Base-by-base conservation (phyloP, 2,797 vertebrate species). In the Malurus splendens region DNA sequence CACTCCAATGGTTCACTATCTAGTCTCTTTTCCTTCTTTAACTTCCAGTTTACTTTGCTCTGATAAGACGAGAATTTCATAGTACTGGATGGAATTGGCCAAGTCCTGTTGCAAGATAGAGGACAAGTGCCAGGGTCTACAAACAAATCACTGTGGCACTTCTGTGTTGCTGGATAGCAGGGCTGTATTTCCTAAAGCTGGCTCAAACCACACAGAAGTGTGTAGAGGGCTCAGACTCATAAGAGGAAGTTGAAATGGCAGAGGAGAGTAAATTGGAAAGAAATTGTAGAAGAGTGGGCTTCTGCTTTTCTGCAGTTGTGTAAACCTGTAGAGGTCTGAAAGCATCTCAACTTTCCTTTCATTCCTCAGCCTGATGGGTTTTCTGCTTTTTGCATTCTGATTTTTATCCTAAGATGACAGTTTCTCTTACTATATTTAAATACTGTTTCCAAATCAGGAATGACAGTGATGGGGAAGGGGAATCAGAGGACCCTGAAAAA, bases 381-480 rank as follows among this genome's bases (percentile, higher is more conserved):
- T 86, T 87, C 44, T 93, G 32, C 45, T 65, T 73, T 66, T 65
- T 82, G 27, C 48, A 18, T 73, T 75, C 41, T 84, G 59, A 45
- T 62, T 90, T 81, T 65, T 71, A 42, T 67, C 27, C 0, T 38
- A 44, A 47, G 47, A 51, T 17, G 71, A 36, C 24, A 55, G 8
- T 68, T 15, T 70, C 24, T 87, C 15, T 50, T 39, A 60, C 0
- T 72, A 20, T 54, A 79, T 79, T 86, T 80, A 33, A 91, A 14
- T 2, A 4, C 13, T 87, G 23, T 70, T 91, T 87, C 52, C 62
- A 41, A 67, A 96, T 86, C 91, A 99, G 99, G 95, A 99, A 98
- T 97, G 99, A 99, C 78, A 99, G 99, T 64, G 99, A 99, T 97
- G 99, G 99, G 25, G 99, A 98, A 88, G 98, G 98, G 51, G 98